Conservation (phyloP, 2,797 vertebrate genomes). For the Apogon hyalosoma region DNA sequence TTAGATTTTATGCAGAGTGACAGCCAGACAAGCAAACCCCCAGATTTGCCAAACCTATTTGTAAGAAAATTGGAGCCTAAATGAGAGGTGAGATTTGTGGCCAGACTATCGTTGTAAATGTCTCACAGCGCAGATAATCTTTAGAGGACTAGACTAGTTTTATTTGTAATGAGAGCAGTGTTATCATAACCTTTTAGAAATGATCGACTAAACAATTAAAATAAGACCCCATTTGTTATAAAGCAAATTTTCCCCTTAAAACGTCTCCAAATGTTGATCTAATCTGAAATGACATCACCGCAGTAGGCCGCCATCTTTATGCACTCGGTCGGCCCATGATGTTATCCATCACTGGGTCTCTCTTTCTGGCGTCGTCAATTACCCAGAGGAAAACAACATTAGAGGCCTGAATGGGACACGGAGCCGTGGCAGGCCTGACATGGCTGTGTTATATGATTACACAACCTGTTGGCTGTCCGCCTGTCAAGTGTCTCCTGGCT, state of each 20-base stretch:
- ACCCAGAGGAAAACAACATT: constrained; percentile 83
- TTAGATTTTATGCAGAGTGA: constrained; percentile 1
- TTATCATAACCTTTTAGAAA: constrained; percentile 15
- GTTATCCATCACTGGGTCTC: constrained; percentile 78
- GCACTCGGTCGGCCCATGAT: constrained; percentile 57
- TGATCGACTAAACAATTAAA: not conserved
- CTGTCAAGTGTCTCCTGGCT: constrained; percentile 81
- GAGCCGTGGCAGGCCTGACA: constrained; percentile 78
- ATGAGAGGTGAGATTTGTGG: not conserved
- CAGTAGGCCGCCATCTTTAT: constrained; percentile 62
- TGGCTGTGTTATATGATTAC: constrained; percentile 85
- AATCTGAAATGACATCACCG: constrained; percentile 69
- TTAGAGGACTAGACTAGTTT: not conserved
- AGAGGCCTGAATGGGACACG: constrained; percentile 80
- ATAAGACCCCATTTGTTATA: constrained; percentile 7
- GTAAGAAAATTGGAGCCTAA: not conserved
- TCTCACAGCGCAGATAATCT: constrained; percentile 13
- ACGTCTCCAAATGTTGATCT: constrained; percentile 42
- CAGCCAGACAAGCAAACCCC: constrained; percentile 11
- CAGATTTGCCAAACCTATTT: not conserved
- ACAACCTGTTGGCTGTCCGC: constrained; percentile 84
- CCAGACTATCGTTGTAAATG: not conserved
- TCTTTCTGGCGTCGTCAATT: constrained; percentile 78
- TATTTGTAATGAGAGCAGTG: constrained; percentile 5
- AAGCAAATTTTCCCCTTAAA: constrained; percentile 41